phyloP scores from a whole-genome alignment of 2,797 vertebrate genomes.

The Smutsia temminckii region DNA sequence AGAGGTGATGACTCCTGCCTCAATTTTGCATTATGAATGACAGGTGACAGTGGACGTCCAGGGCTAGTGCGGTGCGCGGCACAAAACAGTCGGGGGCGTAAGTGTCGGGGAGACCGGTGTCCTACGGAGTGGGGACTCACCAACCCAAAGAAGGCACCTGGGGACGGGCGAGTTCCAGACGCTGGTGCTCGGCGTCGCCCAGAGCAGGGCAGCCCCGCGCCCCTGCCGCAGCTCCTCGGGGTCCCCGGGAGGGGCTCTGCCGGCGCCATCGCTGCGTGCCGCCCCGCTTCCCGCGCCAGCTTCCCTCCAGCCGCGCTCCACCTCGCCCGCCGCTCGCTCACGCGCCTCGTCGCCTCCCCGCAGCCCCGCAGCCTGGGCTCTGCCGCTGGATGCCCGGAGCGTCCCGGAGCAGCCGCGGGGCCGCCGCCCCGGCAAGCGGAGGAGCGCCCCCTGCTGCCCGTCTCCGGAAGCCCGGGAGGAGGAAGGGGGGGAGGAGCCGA shows the following conservation, averaged over 20 bases:
- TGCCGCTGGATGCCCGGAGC: accelerated
- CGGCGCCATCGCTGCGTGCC: too few relatives aligned
- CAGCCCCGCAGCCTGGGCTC: not conserved
- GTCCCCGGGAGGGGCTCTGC: too few relatives aligned
- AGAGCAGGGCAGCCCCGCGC: not conserved
- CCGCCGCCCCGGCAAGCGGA: slow-evolving; percentile 59
- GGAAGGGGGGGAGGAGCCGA: too few relatives aligned
- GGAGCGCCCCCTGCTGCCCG: not conserved
- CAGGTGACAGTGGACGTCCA: accelerated
- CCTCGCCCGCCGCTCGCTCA: not conserved
- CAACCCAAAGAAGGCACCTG: not conserved
- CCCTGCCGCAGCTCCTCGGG: too few relatives aligned
- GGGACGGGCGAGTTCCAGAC: too few relatives aligned
- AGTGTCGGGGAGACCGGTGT: not conserved
- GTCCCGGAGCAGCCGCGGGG: not conserved
- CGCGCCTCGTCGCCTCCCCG: not conserved
- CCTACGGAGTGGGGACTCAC: not conserved
- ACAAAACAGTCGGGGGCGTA: not conserved
- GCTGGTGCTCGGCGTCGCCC: too few relatives aligned
- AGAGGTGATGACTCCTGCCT: too few relatives aligned
- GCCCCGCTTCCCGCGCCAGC: not conserved
- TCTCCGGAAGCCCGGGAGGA: not conserved
- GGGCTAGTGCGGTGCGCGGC: not conserved
- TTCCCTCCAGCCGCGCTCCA: not conserved
- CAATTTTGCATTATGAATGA: not conserved